Base-by-base conservation (phyloP, 2,797 vertebrate species). In the Miichthys miiuy region DNA sequence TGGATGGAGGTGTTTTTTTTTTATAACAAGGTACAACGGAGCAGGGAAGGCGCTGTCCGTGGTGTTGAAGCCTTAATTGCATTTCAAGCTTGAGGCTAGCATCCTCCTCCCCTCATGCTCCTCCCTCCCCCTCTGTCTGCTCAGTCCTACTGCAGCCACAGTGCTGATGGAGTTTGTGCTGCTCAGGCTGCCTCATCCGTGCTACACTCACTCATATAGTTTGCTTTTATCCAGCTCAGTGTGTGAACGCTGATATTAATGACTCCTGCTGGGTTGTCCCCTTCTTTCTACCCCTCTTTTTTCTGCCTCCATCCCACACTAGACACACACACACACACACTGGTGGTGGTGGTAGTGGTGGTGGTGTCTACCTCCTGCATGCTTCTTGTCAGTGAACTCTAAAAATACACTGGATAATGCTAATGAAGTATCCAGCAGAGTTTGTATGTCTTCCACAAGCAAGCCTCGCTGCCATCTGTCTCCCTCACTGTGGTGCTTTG, bases 351-450 rank as follows among this genome's bases (percentile, higher is more conserved):
- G 30, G 30, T 34, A 0, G 34, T 38, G 34, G 34, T 38, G 77
- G 79, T 72, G 73, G 80, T 82, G 87, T 88, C 87, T 85, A 83
- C 87, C 82, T 88, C 85, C 86, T 87, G 80, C 85, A 81, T 76
- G 76, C 76, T 61, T 88, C 81, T 87, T 81, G 87, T 86, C 82
- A 80, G 86, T 82, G 68, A 85, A 88, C 90, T 92, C 91, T 92
- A 92, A 91, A 92, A 93, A 91, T 93, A 89, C 77, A 66, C 83
- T 82, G 86, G 80, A 79, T 91, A 84, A 89, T 88, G 86, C 85
- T 91, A 91, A 92, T 89, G 85, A 91, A 90, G 89, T 82, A 80
- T 92, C 91, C 92, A 86, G 81, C 88, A 77, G 89, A 79, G 87
- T 91, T 87, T 87, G 85, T 90, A 88, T 82, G 80, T 87, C 77